A percentile compares a stretch with the other conserved stretches of the same genome.
phyloP scores from a whole-genome alignment of 2,888 invertebrate species.

The Caenorhabditis becei region DNA sequence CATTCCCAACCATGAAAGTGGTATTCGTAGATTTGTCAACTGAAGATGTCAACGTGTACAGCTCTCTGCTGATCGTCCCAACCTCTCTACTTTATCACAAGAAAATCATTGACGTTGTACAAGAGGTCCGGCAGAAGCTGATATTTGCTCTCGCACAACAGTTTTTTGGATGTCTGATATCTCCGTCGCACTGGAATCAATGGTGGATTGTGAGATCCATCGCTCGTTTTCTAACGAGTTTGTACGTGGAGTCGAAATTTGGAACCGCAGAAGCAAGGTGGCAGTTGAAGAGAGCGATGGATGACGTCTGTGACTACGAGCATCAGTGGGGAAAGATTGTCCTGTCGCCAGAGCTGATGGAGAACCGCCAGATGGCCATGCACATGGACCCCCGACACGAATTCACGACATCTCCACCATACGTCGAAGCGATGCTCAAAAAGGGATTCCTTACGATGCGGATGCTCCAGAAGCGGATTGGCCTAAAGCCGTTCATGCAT shows the following conservation, averaged over 20 bases:
- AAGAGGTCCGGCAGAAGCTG: constrained; percentile 58
- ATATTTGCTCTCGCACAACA: constrained; percentile 84
- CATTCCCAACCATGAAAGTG: constrained; percentile 96
- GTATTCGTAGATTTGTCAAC: constrained; percentile 96
- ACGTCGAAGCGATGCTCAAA: constrained; percentile 92
- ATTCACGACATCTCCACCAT: constrained; percentile 93
- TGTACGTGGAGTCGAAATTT: constrained; percentile 96
- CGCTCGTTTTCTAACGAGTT: constrained; percentile 89
- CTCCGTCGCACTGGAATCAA: constrained; percentile 97
- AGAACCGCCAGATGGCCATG: constrained; percentile 46
- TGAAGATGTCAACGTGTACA: constrained; percentile 91
- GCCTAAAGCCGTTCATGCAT: constrained; percentile 93
- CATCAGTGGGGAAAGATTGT: constrained; percentile 75
- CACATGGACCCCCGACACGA: constrained; percentile 74
- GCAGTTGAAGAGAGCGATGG: constrained; percentile 85
- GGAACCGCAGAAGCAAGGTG: constrained; percentile 97
- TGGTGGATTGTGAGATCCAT: constrained; percentile 87
- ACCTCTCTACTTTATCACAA: constrained; percentile 82
- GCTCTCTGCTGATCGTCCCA: constrained; percentile 90
- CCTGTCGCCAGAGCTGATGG: constrained; percentile 59
- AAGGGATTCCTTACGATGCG: constrained; percentile 95
- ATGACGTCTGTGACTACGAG: constrained; percentile 91
- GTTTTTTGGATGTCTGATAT: constrained; percentile 98
- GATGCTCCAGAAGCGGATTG: constrained; percentile 96
- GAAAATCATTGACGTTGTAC: constrained; percentile 80